These are phyloP conservation scores for Ceriagrion tenellum DNA, from an alignment of 2,888 invertebrate genomes.

Conservation along the genomic window DNA sequence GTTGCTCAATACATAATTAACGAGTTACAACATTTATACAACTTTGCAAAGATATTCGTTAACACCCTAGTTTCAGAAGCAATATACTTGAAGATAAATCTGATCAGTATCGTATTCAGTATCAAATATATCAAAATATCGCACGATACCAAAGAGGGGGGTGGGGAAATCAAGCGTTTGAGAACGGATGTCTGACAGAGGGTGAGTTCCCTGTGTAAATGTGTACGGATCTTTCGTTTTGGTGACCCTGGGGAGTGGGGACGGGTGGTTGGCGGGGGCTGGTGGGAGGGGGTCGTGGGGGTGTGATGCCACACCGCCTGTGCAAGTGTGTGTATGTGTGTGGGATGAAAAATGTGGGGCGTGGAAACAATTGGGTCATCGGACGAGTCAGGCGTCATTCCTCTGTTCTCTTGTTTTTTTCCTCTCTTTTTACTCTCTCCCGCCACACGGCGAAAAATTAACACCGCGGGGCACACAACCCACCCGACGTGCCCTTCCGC, in stretches of 20 bases:
- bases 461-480: neutral
- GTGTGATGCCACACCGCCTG: too few species aligned
- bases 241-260: neutral
- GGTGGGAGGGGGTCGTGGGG: too few species aligned
- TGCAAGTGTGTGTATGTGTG: neutral
- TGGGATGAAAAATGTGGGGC: slow-evolving; percentile 20
- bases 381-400: slow-evolving; percentile 39
- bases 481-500: neutral
- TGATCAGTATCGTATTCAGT: too few species aligned
- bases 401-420: neutral
- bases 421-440: neutral
- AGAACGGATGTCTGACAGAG: neutral
- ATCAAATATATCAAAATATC: too few species aligned
- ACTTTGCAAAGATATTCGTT: too few species aligned
- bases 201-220: neutral
- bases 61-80: too few species aligned
- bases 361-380: slow-evolving; percentile 60
- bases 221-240: neutral
- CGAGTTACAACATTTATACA: too few species aligned
- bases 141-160: too few species aligned
- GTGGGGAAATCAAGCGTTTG: too few species aligned
- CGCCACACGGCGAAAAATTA: slow-evolving; percentile 10
- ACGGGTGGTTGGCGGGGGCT: too few species aligned
- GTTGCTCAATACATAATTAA: too few species aligned
- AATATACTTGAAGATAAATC: too few species aligned